Evolutionary conservation across 2,888 invertebrate species (phyloP).

Genomic region (Drosophila longiperda): DNA sequence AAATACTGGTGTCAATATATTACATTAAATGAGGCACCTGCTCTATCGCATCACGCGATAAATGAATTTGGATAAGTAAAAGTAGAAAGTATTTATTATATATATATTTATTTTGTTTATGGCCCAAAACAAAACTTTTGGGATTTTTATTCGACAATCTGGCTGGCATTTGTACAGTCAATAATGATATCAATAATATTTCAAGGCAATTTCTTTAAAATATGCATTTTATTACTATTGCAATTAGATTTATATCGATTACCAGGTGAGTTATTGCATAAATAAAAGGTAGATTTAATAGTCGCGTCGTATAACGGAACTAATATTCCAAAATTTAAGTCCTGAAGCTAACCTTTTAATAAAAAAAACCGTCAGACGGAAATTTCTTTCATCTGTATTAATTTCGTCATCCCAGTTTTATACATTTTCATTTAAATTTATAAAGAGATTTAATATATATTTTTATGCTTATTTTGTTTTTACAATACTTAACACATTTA

Average conservation of each 20-base stretch:
- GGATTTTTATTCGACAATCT: background rate
- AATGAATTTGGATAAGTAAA: no score
- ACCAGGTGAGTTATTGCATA: background rate
- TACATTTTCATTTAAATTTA: background rate
- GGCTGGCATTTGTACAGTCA: background rate
- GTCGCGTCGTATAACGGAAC: no score
- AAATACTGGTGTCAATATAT: background rate
- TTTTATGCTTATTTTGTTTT: background rate
- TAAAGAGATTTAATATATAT: background rate
- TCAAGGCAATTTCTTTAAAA: background rate
- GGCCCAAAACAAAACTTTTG: background rate
- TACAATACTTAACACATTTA: background rate
- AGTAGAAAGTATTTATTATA: no score
- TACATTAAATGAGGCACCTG: background rate
- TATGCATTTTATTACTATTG: no score
- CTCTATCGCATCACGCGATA: no score
- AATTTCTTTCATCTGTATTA: background rate
- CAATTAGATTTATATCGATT: no score
- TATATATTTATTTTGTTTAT: no score
- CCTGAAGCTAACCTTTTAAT: background rate
- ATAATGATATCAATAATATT: no score
- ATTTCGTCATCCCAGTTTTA: background rate
- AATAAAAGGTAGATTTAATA: background rate
- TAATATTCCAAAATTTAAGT: background rate
- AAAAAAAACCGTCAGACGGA: no score